Percentiles rank a stretch among this genome's conserved stretches.
Conservation (phyloP, 64 coral and sea anemone species). For the Orbicella faveolata region DNA sequence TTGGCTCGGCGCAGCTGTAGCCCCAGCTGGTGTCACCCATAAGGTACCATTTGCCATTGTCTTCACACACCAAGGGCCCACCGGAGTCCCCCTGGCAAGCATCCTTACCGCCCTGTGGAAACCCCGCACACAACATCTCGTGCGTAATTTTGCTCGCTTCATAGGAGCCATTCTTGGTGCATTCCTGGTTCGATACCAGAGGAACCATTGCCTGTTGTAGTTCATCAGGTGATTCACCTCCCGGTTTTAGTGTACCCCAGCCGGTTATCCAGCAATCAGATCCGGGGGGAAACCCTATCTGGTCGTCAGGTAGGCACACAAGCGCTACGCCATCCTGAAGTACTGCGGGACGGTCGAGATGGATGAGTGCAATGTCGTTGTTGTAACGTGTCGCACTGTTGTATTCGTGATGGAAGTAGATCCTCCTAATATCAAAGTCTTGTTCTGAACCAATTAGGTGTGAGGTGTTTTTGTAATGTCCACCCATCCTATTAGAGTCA, state of each 20-base stretch:
- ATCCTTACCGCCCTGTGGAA: slow-evolving; percentile 66
- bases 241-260: slow-evolving; percentile 65
- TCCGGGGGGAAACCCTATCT: slow-evolving; percentile 51
- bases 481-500: slow-evolving; percentile 51
- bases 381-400: slow-evolving; percentile 61
- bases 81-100: slow-evolving; percentile 84
- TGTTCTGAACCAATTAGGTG: slow-evolving; percentile 45
- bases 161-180: slow-evolving; percentile 82
- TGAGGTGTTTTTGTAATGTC: slow-evolving; percentile 59
- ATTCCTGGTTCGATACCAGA: slow-evolving; percentile 58
- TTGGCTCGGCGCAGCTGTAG: slow-evolving; percentile 65
- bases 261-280: slow-evolving; percentile 73
- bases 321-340: slow-evolving; percentile 12
- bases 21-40: slow-evolving; percentile 90
- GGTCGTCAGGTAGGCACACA: slow-evolving; percentile 63
- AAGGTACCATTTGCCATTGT: slow-evolving; percentile 75
- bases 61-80: slow-evolving; percentile 78
- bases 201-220: slow-evolving; percentile 82
- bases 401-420: slow-evolving; percentile 76
- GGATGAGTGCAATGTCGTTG: slow-evolving; percentile 85
- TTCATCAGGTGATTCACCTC: slow-evolving; percentile 43
- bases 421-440: slow-evolving; percentile 54
- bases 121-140: slow-evolving; percentile 79
- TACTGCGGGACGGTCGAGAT: slow-evolving; percentile 47
- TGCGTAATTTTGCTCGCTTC: slow-evolving; percentile 15